phyloP scores from a whole-genome alignment of 2,797 vertebrate species.

The Antennarius maculatus region DNA sequence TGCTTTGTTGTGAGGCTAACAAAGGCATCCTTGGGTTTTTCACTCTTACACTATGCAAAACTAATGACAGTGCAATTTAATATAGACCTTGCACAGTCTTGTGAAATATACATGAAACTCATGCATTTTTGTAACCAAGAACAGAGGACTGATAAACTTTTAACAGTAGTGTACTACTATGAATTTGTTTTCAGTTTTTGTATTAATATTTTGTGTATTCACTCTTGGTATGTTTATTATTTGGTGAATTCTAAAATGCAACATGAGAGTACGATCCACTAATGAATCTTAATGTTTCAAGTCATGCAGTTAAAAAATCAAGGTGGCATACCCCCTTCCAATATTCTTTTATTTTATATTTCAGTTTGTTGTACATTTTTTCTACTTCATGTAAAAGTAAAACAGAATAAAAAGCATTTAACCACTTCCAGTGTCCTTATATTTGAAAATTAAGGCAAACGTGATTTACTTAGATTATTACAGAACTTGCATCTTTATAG shows the following conservation, averaged over 20 bases:
- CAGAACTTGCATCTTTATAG: background rate
- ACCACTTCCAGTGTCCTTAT: conserved; percentile 46
- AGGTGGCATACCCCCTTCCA: conserved; percentile 59
- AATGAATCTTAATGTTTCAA: conserved; percentile 60
- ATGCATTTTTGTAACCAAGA: conserved; percentile 71
- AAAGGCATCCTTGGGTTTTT: conserved; percentile 63
- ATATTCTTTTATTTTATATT: conserved; percentile 76
- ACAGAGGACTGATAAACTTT: conserved; percentile 56
- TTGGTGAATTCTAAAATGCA: conserved; percentile 65
- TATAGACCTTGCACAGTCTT: conserved; percentile 69
- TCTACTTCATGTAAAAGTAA: conserved; percentile 79
- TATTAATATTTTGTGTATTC: conserved; percentile 73
- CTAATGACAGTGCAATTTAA: conserved; percentile 70
- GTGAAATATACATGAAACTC: conserved; percentile 61
- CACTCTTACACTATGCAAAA: conserved; percentile 81
- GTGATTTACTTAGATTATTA: background rate
- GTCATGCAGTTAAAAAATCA: conserved; percentile 48
- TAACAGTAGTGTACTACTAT: conserved; percentile 67
- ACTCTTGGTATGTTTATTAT: conserved; percentile 73
- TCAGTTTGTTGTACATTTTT: conserved; percentile 81
- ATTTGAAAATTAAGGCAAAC: background rate
- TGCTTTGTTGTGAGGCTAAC: conserved; percentile 60
- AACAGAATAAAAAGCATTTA: conserved; percentile 77
- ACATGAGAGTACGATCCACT: conserved; percentile 57
- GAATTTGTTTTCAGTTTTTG: conserved; percentile 65